phyloP scores from a whole-genome alignment of 2,113 vertebrate genomes.

The Halichoerus grypus region DNA sequence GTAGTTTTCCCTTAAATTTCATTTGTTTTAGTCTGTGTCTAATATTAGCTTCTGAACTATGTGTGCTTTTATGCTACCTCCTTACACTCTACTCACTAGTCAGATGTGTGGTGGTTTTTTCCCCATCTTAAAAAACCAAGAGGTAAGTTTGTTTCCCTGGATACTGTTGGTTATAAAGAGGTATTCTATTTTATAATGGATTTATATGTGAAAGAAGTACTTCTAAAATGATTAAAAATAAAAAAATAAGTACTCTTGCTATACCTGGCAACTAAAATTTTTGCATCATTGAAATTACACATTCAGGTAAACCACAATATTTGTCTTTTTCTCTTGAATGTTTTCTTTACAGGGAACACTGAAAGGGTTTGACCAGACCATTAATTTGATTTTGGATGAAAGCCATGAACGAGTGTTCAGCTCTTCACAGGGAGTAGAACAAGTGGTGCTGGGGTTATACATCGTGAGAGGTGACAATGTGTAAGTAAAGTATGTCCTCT shows the following conservation, averaged over 20 bases:
- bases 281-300: neutral
- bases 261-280: neutral
- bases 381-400: constrained; percentile 99
- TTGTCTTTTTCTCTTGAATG: constrained; percentile 19
- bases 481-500: constrained; percentile 89
- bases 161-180: neutral
- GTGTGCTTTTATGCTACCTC: neutral
- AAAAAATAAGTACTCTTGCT: neutral
- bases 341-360: constrained; percentile 92
- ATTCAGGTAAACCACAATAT: neutral
- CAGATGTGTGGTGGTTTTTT: neutral
- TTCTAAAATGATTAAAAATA: neutral
- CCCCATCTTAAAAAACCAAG: neutral
- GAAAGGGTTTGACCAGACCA: constrained; percentile 99
- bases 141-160: neutral
- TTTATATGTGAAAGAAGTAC: neutral
- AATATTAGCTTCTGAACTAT: neutral
- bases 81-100: neutral
- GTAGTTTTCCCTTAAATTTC: neutral
- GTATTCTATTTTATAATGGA: constrained; percentile 5
- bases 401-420: constrained; percentile 99
- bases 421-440: constrained; percentile 98
- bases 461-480: constrained; percentile 99
- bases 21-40: constrained; percentile 14
- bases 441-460: constrained; percentile 98